Base-by-base conservation (phyloP, 2,888 invertebrate species). In the Buathra laborator region DNA sequence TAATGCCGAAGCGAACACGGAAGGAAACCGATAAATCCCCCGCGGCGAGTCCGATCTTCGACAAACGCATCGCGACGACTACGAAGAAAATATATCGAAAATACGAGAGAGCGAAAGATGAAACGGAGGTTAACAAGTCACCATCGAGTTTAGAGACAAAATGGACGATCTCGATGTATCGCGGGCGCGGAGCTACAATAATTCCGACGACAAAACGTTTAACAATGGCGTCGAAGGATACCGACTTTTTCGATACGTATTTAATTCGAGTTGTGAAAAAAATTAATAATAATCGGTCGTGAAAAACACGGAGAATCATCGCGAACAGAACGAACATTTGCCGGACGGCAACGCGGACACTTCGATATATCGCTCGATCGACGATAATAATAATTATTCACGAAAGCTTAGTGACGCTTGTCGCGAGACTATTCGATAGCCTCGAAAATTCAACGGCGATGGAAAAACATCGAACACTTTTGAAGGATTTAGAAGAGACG, bases 341-440 rank as follows among this genome's bases (percentile, higher is more conserved):
- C n/a, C 46, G 56, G 53, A 12, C 44, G 43, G 44, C 59, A 19
- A 43, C 85, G 37, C 37, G 37, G 7, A 1, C 37, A 0, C 53
- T 86, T 9, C 3, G 85, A 87, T 14, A 37, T 37, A 37, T 87
- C 87, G 19, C 71, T 84, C 86, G 5, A 59, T 78, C 5, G 87
- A 90, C 43, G 86, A 90, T 29, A 89, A 81, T 6, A 75, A 83
- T 6, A 76, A 76, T 86, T 12, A 51, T 89, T 46, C 84, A 89
- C 32, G 87, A 89, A 44, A 86, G 88, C 48, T 37, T 91, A 12
- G 85, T 86, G 0, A 83, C 83, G 10, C 86, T 90, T 2, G 64
- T 91, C 44, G 80, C 86, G 9, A 89, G 87, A 75, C 74, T 91
- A 1, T 89, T 90, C 24, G 84, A 89, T 70, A 86, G 86, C 0